Base-by-base conservation (phyloP, 2,888 invertebrate species). In the Anodontia alba region DNA sequence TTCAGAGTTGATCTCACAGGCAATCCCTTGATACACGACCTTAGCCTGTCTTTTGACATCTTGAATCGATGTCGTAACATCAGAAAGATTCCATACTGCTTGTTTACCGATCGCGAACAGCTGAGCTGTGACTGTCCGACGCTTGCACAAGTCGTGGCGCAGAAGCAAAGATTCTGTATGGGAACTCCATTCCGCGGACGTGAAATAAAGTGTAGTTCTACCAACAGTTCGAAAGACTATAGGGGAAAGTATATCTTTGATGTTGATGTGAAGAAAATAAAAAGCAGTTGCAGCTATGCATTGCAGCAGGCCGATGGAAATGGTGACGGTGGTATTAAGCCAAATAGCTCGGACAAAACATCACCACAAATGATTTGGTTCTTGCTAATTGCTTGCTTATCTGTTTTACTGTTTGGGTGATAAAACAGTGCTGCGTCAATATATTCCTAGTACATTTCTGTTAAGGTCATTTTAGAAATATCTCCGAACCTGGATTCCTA, bases 1-100 rank as follows among this genome's bases (percentile, higher is more conserved):
- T 82, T 85, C 17, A 57, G 82, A 0, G 76, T 82, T 2, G 85
- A 85, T 46, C 78, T 80, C 73, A 80, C 73, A 7, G 29, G 76
- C 42, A 85, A 85, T 42, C 76, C 73, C 0, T 20, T 85, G 1
- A 31, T 12, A 29, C 31, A 36, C 2, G 82, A 80, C 62, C 5
- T 81, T 29, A 66, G 81, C 5, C 29, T n/a, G 3, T 70, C 78
- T n/a, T 73, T 82, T 10, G 62, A 54, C 29, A 76, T 31, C 7
- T n/a, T 82, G 15, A 72, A 74, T 51, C 20, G 51, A 57, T 85
- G 85, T 57, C 73, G 66, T n/a, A 85, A 85, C 57, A 70, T 54
- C 3, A 75, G 82, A 38, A 73, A 51, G 3, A 72, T 85, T 23
- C 82, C 80, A 57, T 85, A 80, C 42, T 85, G 85, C 33, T 29